Percentiles rank a stretch among this genome's conserved stretches.
phyloP scores from a whole-genome alignment of 2,113 vertebrate species.

The Pangasianodon hypophthalmus region DNA sequence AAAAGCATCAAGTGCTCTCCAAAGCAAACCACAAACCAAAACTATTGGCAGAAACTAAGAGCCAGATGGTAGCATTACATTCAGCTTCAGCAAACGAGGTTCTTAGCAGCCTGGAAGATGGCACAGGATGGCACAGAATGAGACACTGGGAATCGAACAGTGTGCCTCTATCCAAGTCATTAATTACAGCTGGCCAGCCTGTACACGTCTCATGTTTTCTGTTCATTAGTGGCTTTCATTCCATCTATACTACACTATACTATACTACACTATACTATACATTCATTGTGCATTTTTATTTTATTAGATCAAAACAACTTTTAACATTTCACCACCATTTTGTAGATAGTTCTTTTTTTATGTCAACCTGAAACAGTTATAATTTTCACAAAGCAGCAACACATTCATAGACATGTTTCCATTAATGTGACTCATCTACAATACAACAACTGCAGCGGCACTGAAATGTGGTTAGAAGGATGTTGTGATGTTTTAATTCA shows the following conservation, averaged over 20 bases:
- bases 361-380: neutral
- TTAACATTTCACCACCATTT: constrained; percentile 6
- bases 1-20: neutral
- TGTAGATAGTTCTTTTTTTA: neutral
- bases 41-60: constrained; percentile 33
- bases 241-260: constrained; percentile 7
- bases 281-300: neutral
- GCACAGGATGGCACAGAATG: constrained; percentile 50
- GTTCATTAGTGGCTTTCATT: neutral
- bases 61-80: constrained; percentile 51
- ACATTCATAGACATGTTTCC: constrained; percentile 7
- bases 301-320: neutral
- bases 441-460: constrained; percentile 39
- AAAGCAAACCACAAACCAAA: constrained; percentile 28
- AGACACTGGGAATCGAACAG: constrained; percentile 39
- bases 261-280: neutral
- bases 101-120: constrained; percentile 40
- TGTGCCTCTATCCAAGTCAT: constrained; percentile 41
- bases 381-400: neutral
- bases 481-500: constrained; percentile 75
- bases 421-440: neutral
- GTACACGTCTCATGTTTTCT: constrained; percentile 25
- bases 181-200: constrained; percentile 26
- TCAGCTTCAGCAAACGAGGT: constrained; percentile 44
- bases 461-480: constrained; percentile 66